Conservation (phyloP, 2,888 invertebrate species). For the Sphecodes monilicornis region DNA sequence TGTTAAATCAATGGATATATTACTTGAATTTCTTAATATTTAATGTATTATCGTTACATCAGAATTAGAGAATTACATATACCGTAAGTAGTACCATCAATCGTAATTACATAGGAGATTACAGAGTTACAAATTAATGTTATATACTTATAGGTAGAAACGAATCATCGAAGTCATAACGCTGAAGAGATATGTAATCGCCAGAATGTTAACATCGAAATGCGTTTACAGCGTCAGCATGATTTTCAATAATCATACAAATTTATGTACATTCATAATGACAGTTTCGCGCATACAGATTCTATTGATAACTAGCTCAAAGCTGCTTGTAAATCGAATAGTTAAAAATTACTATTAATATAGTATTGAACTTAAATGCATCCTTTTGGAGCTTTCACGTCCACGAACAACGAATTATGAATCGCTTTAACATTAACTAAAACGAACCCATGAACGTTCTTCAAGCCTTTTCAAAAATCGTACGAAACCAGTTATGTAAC, state of each 20-base stretch:
- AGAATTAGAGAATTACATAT: constrained; percentile 32
- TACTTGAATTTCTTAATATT: constrained; percentile 22
- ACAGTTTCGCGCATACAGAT: constrained; percentile 17
- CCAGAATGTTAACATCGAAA: constrained; percentile 20
- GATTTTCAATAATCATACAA: constrained; percentile 34
- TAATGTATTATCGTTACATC: constrained; percentile 37
- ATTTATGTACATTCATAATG: constrained; percentile 38
- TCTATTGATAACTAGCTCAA: constrained; percentile 17
- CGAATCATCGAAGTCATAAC: constrained; percentile 15
- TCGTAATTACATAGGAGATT: constrained; percentile 18
- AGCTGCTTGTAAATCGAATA: constrained; percentile 9
- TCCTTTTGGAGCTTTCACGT: constrained; percentile 8
- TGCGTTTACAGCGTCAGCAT: constrained; percentile 19
- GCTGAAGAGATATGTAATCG: neutral
- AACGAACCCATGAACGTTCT: constrained; percentile 6
- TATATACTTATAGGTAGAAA: constrained; percentile 23
- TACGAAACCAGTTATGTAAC: constrained; percentile 13
- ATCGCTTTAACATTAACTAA: constrained; percentile 3
- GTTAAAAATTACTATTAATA: neutral
- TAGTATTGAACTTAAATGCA: constrained; percentile 31
- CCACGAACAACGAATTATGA: constrained; percentile 4
- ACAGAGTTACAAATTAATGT: constrained; percentile 16
- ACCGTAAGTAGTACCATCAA: constrained; percentile 23
- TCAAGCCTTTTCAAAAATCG: constrained; percentile 22
- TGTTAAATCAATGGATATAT: constrained; percentile 10